Base-by-base conservation (phyloP, 2,888 invertebrate genomes). In the Tinea semifulvella region DNA sequence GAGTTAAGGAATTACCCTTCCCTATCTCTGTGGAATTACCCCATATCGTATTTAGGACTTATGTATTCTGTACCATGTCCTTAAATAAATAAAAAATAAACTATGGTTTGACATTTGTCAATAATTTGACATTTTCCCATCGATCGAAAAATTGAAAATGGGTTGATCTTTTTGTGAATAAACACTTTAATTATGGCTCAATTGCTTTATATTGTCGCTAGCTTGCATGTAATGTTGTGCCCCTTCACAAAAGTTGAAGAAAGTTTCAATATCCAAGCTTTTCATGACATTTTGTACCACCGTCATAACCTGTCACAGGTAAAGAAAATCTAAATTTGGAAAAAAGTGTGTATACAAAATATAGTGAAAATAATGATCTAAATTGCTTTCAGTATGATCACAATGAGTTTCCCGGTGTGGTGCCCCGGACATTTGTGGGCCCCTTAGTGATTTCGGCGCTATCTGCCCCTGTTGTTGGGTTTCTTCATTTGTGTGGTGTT, bases 221-320 rank as follows among this genome's bases (percentile, higher is more conserved):
- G 88, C 55, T 85, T 90, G 55, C 93, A 95, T 69, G 77, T 97
- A 47, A 68, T 94, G 50, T 84, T 92, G 56, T 96, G 96, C 62
- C 98, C 98, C 44, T 98, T 91, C 67, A 98, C 97, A 3, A 98
- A 99, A 88, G 99, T 99, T 43, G 99, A 99, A 77, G 99, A 99
- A 82, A 98, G 98, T 75, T 99, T 99, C 70, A 98, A 98, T 80
- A 83, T 98, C 47, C 99, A 99, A 82, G 98, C 99, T 16, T 91
- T 92, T 69, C 99, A 99, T 77, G 99, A 99, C 77, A 86, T 99
- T 60, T 81, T 99, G 40, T 96, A 94, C 74, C 89, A 95, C 68
- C 86, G 90, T 54, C 83, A 85, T 71, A 92, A 95, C 84, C 83
- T 96, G 54, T 84, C 89, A 46, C 83, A 92, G 89, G 96, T 96